phyloP scores from a whole-genome alignment of 2,888 invertebrate species.

The Anthophora plumipes region DNA sequence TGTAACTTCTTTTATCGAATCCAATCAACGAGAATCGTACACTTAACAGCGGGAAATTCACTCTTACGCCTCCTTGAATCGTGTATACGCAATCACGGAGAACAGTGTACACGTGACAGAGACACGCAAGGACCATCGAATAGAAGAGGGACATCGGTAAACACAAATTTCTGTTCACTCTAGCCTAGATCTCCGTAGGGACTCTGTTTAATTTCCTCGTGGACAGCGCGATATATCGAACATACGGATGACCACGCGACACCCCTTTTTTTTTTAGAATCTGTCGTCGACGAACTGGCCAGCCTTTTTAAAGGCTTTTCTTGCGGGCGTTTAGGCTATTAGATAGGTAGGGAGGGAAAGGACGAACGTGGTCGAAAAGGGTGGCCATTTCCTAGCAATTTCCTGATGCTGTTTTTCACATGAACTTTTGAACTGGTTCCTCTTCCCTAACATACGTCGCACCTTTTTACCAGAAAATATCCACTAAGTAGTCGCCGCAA shows the following conservation, averaged over 20 bases:
- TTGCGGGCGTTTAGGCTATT: slow-evolving; percentile 69
- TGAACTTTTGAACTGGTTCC: slow-evolving; percentile 78
- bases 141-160: not conserved
- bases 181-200: slow-evolving; percentile 8
- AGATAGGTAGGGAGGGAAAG: slow-evolving; percentile 43
- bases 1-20: not conserved
- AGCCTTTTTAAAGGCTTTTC: slow-evolving; percentile 65
- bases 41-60: not conserved
- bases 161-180: slow-evolving; percentile 2
- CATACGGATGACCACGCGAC: slow-evolving; percentile 36
- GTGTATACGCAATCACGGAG: not conserved
- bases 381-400: slow-evolving; percentile 82
- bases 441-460: slow-evolving; percentile 25
- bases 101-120: not conserved
- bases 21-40: not conserved
- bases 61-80: not conserved
- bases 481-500: slow-evolving; percentile 78
- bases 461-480: slow-evolving; percentile 77
- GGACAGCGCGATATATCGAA: slow-evolving; percentile 23
- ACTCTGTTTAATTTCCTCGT: slow-evolving; percentile 66
- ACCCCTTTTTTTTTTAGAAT: slow-evolving; percentile 69
- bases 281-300: slow-evolving; percentile 9
- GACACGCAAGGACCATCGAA: slow-evolving; percentile 13
- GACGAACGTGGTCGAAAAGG: slow-evolving; percentile 69
- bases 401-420: slow-evolving; percentile 82